Evolutionary conservation across 1,140 invertebrate genomes (phyloP), one percentile per base, ranked within the genome.

Genomic region (Ectropis grisescens): DNA sequence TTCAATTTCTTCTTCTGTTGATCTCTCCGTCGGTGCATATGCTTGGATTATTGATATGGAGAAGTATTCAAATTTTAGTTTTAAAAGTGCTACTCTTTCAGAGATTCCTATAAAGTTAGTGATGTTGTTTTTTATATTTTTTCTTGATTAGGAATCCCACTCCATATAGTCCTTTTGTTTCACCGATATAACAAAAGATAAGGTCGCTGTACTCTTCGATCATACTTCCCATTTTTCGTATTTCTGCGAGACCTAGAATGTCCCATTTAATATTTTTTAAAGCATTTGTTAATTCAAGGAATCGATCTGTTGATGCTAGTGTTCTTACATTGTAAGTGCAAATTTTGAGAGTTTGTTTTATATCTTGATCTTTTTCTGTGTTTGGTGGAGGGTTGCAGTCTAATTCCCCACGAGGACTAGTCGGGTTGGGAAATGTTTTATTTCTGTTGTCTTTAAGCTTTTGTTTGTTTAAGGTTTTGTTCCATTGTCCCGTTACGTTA

Each of bases 341-440:
- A 13, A 58, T 47, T 34, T 52, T 47, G 1, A 49, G 10, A 16
- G 7, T 37, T 29, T 24, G 27, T 15, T 25, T 37, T 37, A 11
- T 38, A 16, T n/a, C 13, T 33, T 27, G 27, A 1, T 49, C 7
- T 16, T 23, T 29, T 8, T 19, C 8, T 19, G 16, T 19, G 16
- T 19, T 4, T 19, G 16, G 8, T 38, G 39, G 35, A 38, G 49
- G 46, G 54, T 58, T 23, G 30, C 32, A 19, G 50, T 58, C 47
- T 53, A 14, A 27, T 44, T 38, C 32, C 41, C 41, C 47, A 44
- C 47, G 47, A 35, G 12, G 38, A 50, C 50, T 10, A 47, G 38
- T 41, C 16, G 16, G 3, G 8, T 19, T 19, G 16, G 16, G 16
- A 28, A 23, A 37, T n/a, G n/a, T n/a, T n/a, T n/a, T n/a, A n/a